A percentile compares a stretch with the other conserved stretches of the same genome.
Evolutionary conservation across 2,888 invertebrate genomes (phyloP).

Genomic region (Drosophila atripex): DNA sequence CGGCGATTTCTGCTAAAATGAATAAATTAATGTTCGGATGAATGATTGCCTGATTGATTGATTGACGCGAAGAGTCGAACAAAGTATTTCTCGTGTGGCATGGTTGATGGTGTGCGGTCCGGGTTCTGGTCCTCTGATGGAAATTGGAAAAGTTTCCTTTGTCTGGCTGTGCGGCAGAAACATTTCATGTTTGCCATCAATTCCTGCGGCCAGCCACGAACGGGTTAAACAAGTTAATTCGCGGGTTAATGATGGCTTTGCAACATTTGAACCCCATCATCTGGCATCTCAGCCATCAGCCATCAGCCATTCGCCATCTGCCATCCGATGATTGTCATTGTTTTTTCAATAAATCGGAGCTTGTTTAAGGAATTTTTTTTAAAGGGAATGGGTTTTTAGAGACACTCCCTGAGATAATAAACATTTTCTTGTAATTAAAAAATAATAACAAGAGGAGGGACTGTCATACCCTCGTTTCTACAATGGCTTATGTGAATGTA

Average conservation of each 20-base stretch:
- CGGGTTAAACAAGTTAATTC: constrained; percentile 45
- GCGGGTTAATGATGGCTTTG: constrained; percentile 33
- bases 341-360: neutral
- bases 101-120: neutral
- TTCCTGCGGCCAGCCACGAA: constrained; percentile 31
- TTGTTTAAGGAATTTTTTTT: neutral
- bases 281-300: too few relatives aligned
- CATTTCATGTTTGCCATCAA: constrained; percentile 44
- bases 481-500: constrained; percentile 14
- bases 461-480: neutral
- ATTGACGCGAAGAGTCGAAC: constrained; percentile 41
- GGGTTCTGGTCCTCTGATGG: neutral
- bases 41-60: constrained; percentile 67
- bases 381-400: neutral
- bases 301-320: neutral
- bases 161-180: constrained; percentile 30
- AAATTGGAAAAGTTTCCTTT: constrained; percentile 42
- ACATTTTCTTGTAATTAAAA: too few relatives aligned
- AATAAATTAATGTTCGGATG: constrained; percentile 72
- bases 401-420: neutral
- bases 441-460: neutral
- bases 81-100: constrained; percentile 13
- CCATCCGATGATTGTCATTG: too few relatives aligned
- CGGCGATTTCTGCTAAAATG: constrained; percentile 51
- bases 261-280: constrained; percentile 5